These are phyloP conservation scores for Tragopan temminckii DNA, from an alignment of 2,797 vertebrate species.

Conservation along the genomic window DNA sequence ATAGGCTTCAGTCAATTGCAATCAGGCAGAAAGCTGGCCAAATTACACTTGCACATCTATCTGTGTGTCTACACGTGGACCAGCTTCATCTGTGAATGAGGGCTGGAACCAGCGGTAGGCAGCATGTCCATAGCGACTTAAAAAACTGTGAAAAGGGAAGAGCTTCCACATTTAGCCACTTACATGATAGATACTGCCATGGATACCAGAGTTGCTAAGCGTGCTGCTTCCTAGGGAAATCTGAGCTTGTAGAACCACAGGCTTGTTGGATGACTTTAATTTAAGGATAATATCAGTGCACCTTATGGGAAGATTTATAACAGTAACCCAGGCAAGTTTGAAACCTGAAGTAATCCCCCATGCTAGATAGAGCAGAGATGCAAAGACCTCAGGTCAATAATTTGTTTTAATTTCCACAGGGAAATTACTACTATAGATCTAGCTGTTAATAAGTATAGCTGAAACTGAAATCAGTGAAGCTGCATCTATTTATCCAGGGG, in stretches of 20 bases:
- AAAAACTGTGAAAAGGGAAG: constrained; percentile 13
- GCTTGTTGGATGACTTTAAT: constrained; percentile 17
- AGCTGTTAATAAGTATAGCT: not conserved
- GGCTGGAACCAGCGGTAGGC: not conserved
- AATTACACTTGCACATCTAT: not conserved
- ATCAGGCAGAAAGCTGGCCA: rapidly evolving
- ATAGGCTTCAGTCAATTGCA: not conserved
- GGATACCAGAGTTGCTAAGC: constrained; percentile 53
- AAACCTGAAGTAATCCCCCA: not conserved
- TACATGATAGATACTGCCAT: not conserved
- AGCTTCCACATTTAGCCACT: constrained; percentile 29
- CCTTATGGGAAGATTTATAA: not conserved
- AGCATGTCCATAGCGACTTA: not conserved
- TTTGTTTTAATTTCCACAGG: not conserved
- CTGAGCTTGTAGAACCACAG: not conserved
- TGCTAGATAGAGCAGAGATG: not conserved
- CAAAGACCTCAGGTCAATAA: not conserved
- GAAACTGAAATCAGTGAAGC: not conserved
- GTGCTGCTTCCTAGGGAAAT: constrained; percentile 26
- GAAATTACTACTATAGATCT: not conserved
- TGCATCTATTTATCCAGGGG: not conserved
- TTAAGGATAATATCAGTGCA: not conserved
- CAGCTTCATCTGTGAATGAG: not conserved
- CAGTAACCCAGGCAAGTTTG: not conserved
- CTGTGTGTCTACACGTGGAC: rapidly evolving